A percentile compares a stretch with the other conserved stretches of the same genome.
Conservation (phyloP, 2,888 invertebrate genomes). For the Drosophila trichaetosa region DNA sequence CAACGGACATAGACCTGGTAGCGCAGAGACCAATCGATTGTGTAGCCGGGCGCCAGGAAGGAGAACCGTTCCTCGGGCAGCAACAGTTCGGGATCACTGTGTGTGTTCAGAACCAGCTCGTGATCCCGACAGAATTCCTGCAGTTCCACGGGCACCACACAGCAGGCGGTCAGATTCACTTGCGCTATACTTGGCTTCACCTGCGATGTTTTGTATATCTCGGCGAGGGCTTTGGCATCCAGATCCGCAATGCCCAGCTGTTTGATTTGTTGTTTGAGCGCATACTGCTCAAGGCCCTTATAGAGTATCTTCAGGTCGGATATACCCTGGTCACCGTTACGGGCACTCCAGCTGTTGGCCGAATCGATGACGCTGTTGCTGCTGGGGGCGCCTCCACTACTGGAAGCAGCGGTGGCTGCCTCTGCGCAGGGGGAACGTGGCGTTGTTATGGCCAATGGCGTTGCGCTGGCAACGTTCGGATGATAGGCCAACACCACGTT, state of each 20-base stretch:
- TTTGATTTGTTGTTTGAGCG: conserved; percentile 87
- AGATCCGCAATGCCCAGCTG: conserved; percentile 95
- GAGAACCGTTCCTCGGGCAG: conserved; percentile 87
- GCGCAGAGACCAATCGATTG: conserved; percentile 91
- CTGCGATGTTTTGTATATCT: conserved; percentile 91
- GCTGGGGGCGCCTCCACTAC: conserved; percentile 52
- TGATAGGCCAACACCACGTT: conserved; percentile 93
- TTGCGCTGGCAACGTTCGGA: conserved; percentile 83
- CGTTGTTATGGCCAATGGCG: conserved; percentile 56
- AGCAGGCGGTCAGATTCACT: conserved; percentile 96
- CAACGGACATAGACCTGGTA: conserved; percentile 96
- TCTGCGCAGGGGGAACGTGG: conserved; percentile 12
- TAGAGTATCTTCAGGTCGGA: conserved; percentile 91
- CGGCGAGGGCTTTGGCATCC: conserved; percentile 91
- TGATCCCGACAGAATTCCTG: conserved; percentile 95
- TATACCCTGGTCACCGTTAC: conserved; percentile 85
- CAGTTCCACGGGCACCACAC: conserved; percentile 96
- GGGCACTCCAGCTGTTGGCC: conserved; percentile 84
- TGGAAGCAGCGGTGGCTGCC: conserved; percentile 3
- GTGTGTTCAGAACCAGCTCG: conserved; percentile 96
- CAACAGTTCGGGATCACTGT: conserved; percentile 92
- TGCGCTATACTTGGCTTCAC: conserved; percentile 95
- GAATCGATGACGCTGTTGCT: conserved; percentile 57
- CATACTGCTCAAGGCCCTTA: conserved; percentile 90
- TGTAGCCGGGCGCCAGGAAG: conserved; percentile 85